Evolutionary conservation across 2,888 invertebrate genomes (phyloP).

Genomic region (Phaedon cochleariae): DNA sequence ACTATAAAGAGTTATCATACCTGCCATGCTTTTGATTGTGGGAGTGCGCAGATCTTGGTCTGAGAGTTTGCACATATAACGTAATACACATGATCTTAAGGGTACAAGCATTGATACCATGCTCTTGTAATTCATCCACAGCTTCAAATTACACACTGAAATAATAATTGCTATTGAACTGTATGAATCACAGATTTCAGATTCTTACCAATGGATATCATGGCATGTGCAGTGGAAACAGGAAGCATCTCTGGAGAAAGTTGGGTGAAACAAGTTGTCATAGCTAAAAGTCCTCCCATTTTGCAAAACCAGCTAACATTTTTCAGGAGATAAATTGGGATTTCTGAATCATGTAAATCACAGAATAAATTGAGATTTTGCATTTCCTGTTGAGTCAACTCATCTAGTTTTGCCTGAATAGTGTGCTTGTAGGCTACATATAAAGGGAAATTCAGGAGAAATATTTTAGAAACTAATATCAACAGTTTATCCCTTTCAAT

Average conservation of each 20-base stretch:
- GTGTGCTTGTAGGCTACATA: slow-evolving; percentile 89
- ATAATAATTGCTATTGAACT: slow-evolving; percentile 25
- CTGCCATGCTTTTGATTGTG: slow-evolving; percentile 92
- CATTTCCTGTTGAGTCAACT: slow-evolving; percentile 85
- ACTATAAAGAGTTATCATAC: slow-evolving; percentile 61
- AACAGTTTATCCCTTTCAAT: slow-evolving; percentile 89
- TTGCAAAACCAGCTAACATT: slow-evolving; percentile 96
- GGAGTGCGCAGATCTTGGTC: slow-evolving; percentile 91
- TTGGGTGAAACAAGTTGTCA: slow-evolving; percentile 86
- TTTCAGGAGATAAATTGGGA: slow-evolving; percentile 87
- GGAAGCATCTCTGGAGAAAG: slow-evolving; percentile 79
- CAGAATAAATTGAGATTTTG: slow-evolving; percentile 81
- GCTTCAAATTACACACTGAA: slow-evolving; percentile 85
- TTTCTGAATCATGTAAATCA: slow-evolving; percentile 93
- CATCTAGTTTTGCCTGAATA: slow-evolving; percentile 81
- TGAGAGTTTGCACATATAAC: slow-evolving; percentile 92
- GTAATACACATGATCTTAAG: slow-evolving; percentile 83
- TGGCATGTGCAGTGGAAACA: slow-evolving; percentile 88
- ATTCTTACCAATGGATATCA: slow-evolving; percentile 76
- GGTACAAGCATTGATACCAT: slow-evolving; percentile 90
- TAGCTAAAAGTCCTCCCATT: slow-evolving; percentile 86
- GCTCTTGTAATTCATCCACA: slow-evolving; percentile 92
- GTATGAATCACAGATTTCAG: background rate
- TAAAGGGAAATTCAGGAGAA: slow-evolving; percentile 88
- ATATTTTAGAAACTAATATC: slow-evolving; percentile 87